Base-by-base conservation (phyloP, 2,888 invertebrate genomes). In the Latheticus oryzae region DNA sequence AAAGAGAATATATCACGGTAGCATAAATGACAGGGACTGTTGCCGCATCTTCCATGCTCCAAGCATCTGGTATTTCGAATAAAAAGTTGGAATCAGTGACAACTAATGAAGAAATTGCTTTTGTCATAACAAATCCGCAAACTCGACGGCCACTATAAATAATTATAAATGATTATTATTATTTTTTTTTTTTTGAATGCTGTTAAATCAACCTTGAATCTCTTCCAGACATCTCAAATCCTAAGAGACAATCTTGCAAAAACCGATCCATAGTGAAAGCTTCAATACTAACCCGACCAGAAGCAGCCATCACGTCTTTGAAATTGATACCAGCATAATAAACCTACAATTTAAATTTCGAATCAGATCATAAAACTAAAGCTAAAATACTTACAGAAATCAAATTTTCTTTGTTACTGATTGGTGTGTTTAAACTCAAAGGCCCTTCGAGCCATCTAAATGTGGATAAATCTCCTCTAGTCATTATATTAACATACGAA, bases 401-500 rank as follows among this genome's bases (percentile, higher is more conserved):
- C 7, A 21, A 21, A 21, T 21, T 21, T 21, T n/a, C n/a, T n/a
- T n/a, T n/a, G n/a, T n/a, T n/a, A n/a, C n/a, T n/a, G n/a, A n/a
- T n/a, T n/a, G n/a, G n/a, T n/a, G n/a, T n/a, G n/a, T n/a, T n/a
- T n/a, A n/a, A n/a, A n/a, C n/a, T n/a, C 3, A 53, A 3, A 48
- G 83, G 80, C 1, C 90, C 90, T 76, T 95, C 88, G 3, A 95
- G 78, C 94, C 94, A 95, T 7, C 79, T 83, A 28, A 97, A 74
- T 1, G 92, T 89, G 0, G 92, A 89, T 47, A 97, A 81, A 74
- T 97, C 97, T 37, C 97, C 97, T 11, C 48, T 89, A 84, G 0
- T 89, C 87, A n/a, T 85, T 70, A 0, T 89, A 76, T 93, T 92
- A 1, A 89, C 87, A 75, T 85, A 93, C 0, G 88, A 89, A 74